Conservation (phyloP, 1,140 invertebrate species). For the Hermetia illucens region DNA sequence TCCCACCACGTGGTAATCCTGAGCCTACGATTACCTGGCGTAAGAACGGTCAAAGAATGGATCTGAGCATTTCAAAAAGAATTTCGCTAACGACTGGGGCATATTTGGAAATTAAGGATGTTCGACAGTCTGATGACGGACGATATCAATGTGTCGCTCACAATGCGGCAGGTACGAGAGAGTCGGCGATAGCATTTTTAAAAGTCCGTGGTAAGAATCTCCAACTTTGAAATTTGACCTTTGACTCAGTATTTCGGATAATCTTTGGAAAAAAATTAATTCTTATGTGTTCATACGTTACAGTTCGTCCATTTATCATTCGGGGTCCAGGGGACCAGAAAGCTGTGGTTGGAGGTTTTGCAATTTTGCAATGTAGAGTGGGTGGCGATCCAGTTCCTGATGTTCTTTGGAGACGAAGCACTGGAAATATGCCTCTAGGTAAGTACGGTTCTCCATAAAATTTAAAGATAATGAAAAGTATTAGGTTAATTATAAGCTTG, state of each 20-base stretch:
- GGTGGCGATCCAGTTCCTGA: conserved; percentile 63
- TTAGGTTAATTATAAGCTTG: too few relatives aligned
- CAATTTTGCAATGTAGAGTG: conserved; percentile 64
- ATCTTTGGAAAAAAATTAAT: too few relatives aligned
- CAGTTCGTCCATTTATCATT: conserved; percentile 70
- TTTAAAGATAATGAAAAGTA: too few relatives aligned
- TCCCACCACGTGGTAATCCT: conserved; percentile 71
- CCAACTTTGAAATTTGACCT: neutral
- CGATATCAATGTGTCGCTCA: conserved; percentile 72
- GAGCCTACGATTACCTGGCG: conserved; percentile 70
- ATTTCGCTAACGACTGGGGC: conserved; percentile 66
- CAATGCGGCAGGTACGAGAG: conserved; percentile 66
- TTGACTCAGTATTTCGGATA: too few relatives aligned
- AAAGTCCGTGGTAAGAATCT: conserved; percentile 60
- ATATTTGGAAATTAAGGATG: conserved; percentile 67
- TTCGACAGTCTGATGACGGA: conserved; percentile 63
- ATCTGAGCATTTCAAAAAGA: conserved; percentile 39
- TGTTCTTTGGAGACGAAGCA: conserved; percentile 54
- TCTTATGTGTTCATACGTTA: conserved; percentile 3
- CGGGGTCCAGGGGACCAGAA: conserved; percentile 60
- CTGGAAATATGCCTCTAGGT: conserved; percentile 55
- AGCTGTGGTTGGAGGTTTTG: conserved; percentile 52
- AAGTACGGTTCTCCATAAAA: too few relatives aligned
- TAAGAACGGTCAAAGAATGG: conserved; percentile 66
- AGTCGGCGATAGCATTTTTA: conserved; percentile 57